phyloP scores from a whole-genome alignment of 2,888 invertebrate genomes.

The Thereva unica region DNA sequence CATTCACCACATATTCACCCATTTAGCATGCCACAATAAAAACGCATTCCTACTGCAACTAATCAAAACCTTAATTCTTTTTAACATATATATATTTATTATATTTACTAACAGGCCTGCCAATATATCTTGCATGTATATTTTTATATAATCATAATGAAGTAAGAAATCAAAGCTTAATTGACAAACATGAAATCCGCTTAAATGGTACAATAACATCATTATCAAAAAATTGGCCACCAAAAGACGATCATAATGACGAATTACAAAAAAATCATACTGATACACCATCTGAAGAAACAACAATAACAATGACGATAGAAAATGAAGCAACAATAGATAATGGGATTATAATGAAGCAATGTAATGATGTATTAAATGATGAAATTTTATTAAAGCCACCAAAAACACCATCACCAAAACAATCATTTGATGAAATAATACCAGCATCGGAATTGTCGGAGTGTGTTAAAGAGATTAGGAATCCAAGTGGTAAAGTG shows the following conservation, averaged over 20 bases:
- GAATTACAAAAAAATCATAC: too few species aligned
- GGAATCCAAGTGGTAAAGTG: conserved; percentile 51
- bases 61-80: too few species aligned
- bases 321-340: background rate
- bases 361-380: conserved; percentile 8
- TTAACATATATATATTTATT: conserved; percentile 16
- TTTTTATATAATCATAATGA: conserved; percentile 49
- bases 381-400: background rate
- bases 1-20: too few species aligned
- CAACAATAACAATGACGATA: conserved; percentile 1
- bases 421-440: conserved; percentile 49
- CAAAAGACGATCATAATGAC: background rate
- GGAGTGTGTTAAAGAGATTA: conserved; percentile 50
- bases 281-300: conserved; percentile 1
- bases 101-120: conserved; percentile 48
- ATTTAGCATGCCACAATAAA: too few species aligned
- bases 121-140: conserved; percentile 52
- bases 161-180: conserved; percentile 10
- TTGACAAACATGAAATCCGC: background rate
- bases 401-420: conserved; percentile 32
- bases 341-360: conserved; percentile 7
- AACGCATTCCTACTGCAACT: too few species aligned
- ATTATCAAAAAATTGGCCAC: background rate
- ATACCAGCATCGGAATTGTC: conserved; percentile 49
- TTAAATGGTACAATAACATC: conserved; percentile 16